These are phyloP conservation scores for Mamestra configurata DNA, from an alignment of 1,140 invertebrate species.

Conservation along the genomic window DNA sequence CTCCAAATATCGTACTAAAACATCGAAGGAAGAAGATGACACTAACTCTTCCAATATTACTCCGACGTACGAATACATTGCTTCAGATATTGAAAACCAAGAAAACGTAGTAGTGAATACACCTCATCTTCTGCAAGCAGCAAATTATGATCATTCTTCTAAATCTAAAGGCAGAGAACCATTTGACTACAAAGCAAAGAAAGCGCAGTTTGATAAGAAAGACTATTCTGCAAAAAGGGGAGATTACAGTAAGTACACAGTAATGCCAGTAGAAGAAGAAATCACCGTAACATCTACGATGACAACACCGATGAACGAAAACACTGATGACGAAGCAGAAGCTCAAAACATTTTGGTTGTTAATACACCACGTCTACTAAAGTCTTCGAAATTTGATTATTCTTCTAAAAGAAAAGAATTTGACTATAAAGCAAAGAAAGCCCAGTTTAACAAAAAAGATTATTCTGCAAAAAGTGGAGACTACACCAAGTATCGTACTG, in stretches of 20 bases:
- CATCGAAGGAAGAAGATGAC: neutral
- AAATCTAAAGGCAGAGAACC: slow-evolving; percentile 51
- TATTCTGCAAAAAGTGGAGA: slow-evolving; percentile 57
- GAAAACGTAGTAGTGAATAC: neutral
- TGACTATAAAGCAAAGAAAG: slow-evolving; percentile 38
- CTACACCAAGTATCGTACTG: slow-evolving; percentile 25
- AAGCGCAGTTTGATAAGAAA: slow-evolving; percentile 36
- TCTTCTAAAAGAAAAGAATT: slow-evolving; percentile 30
- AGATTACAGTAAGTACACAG: slow-evolving; percentile 38
- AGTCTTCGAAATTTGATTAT: neutral
- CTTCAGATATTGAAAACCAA: neutral
- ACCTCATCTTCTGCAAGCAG: slow-evolving; percentile 1
- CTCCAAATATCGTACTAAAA: neutral
- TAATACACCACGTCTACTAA: neutral
- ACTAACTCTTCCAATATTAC: neutral
- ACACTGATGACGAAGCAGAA: neutral
- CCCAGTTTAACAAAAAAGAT: slow-evolving; percentile 46
- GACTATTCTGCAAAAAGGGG: slow-evolving; percentile 58
- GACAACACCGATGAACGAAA: too few species aligned
- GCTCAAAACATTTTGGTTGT: too few species aligned
- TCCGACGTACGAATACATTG: neutral
- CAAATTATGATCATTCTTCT: slow-evolving; percentile 23
- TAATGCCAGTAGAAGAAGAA: neutral
- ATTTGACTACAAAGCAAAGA: slow-evolving; percentile 41
- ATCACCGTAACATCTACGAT: neutral